Percentiles rank a stretch among this genome's conserved stretches.
phyloP scores from a whole-genome alignment of 2,113 vertebrate species.

The Tyto alba region DNA sequence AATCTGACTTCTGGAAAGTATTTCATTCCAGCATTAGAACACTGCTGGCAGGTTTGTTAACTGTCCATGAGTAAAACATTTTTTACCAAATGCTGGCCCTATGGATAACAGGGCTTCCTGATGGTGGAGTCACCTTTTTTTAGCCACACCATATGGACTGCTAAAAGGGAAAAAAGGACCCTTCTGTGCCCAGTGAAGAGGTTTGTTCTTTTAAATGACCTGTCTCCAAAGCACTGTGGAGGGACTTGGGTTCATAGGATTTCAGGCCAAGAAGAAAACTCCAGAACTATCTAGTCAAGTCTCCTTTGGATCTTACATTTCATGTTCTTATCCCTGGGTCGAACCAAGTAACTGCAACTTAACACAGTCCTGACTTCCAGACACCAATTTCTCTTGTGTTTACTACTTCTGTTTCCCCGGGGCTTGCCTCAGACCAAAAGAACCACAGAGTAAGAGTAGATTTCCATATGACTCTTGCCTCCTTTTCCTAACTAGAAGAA shows the following conservation, averaged over 20 bases:
- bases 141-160: neutral
- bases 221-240: neutral
- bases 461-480: neutral
- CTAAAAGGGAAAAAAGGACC: neutral
- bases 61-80: neutral
- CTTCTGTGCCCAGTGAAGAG: neutral
- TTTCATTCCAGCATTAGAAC: neutral
- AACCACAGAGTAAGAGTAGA: neutral
- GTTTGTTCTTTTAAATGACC: neutral
- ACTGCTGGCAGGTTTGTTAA: neutral
- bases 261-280: neutral
- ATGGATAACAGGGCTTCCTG: neutral
- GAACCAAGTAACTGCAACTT: neutral
- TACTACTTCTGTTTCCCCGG: neutral
- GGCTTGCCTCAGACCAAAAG: neutral
- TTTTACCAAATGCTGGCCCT: neutral
- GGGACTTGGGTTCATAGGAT: neutral
- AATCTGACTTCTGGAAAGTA: neutral
- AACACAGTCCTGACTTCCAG: neutral
- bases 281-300: neutral
- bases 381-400: neutral
- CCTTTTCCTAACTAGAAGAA: neutral
- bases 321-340: neutral
- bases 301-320: neutral
- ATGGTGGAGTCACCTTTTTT: neutral